Base-by-base conservation (phyloP, 2,797 vertebrate genomes). In the Brotula barbata region DNA sequence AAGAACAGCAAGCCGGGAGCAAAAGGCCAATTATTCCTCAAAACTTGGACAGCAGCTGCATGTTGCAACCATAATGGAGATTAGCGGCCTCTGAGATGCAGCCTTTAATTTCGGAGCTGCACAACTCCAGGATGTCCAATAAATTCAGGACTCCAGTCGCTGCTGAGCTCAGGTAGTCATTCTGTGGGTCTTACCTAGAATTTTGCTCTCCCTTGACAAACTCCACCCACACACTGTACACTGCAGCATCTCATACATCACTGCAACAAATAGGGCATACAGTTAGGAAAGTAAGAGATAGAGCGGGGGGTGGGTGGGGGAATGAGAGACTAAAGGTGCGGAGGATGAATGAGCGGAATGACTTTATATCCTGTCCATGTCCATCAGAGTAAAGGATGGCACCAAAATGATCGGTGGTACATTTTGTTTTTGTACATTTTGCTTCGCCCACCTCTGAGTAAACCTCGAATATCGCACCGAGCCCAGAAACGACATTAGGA, bases 211-310 rank as follows among this genome's bases (percentile, higher is more conserved):
- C 43, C 42, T 23, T 71, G 74, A 78, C 75, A 77, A 44, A 58
- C 78, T 40, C 68, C 64, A 63, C 75, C 80, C 69, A 75, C 70
- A 56, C 53, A 52, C 28, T 7, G 39, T 72, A 64, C 53, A 71
- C 58, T 77, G 75, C 81, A 77, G 80, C 49, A 79, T 78, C 55
- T 76, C 80, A 74, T 85, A 79, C 64, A 83, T 87, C 82, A 87
- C 64, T 36, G 66, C 78, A 75, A 74, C 72, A 84, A 82, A 86
- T 61, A 70, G 74, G 61, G 59, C 54, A 71, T 60, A 42, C 59
- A 48, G 61, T 68, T 55, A 63, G 77, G 49, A 58, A 56, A 60
- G 51, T 42, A 60, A 50, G 43, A 49, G 33, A 21, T 11, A 39
- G 33, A 47, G 43, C 23, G 19, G 41, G 63, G 61, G 33, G 43